Evolutionary conservation across 2,113 vertebrate species (phyloP).

Genomic region (Actenoides lindsayi): DNA sequence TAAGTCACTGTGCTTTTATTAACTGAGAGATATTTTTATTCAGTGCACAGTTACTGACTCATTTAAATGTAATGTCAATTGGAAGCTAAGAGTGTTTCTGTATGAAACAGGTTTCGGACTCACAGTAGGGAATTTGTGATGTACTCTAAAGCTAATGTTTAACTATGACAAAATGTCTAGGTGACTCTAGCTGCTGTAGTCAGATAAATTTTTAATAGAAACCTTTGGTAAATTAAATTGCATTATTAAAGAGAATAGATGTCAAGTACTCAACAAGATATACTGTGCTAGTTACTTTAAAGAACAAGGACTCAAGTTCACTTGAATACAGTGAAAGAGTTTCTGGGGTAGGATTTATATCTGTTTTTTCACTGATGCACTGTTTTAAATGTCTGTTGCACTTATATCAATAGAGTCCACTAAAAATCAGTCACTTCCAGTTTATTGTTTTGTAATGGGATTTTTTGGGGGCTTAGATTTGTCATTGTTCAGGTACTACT

Average conservation of each 20-base stretch:
- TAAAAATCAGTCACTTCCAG: neutral
- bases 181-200: conserved; percentile 45
- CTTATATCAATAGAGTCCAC: neutral
- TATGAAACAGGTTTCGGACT: neutral
- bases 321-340: neutral
- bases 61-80: conserved; percentile 22
- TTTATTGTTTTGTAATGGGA: neutral
- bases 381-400: neutral
- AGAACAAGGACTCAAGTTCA: neutral
- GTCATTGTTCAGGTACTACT: neutral
- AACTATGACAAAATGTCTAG: conserved; percentile 56
- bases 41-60: neutral
- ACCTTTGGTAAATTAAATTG: conserved; percentile 66
- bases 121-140: conserved; percentile 48
- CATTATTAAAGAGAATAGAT: conserved; percentile 57
- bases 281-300: conserved; percentile 32
- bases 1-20: neutral
- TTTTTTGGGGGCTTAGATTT: neutral
- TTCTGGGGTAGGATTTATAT: neutral
- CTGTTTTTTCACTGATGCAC: neutral
- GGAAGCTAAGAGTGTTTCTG: neutral
- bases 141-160: conserved; percentile 56
- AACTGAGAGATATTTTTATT: conserved; percentile 36
- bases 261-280: neutral
- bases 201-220: conserved; percentile 67